Evolutionary conservation across 1,140 invertebrate genomes (phyloP).

Genomic region (Euura lappo): DNA sequence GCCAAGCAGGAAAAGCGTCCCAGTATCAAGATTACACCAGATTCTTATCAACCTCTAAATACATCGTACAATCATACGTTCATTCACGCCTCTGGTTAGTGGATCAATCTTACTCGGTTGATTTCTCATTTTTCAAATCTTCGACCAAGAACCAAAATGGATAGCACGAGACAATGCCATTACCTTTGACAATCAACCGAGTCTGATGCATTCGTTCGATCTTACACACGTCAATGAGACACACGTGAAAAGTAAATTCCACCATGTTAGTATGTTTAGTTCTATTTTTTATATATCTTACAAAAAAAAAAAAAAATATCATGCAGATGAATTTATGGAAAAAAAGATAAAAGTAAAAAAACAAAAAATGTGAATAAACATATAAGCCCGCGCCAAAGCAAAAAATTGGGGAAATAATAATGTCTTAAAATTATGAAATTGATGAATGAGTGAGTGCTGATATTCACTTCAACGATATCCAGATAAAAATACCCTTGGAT

Average conservation of each 20-base stretch:
- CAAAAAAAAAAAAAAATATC: too few relatives aligned
- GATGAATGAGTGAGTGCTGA: too few relatives aligned
- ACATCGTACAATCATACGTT: neutral
- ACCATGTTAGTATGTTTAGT: neutral
- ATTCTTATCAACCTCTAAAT: neutral
- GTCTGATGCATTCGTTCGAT: neutral
- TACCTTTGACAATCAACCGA: too few relatives aligned
- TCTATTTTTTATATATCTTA: too few relatives aligned
- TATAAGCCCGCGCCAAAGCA: constrained; percentile 44
- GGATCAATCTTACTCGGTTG: too few relatives aligned
- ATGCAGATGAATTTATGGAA: too few relatives aligned
- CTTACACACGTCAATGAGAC: neutral
- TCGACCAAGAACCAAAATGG: too few relatives aligned
- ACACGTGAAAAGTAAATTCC: constrained; percentile 1
- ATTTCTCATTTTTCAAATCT: too few relatives aligned
- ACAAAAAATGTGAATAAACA: constrained; percentile 31
- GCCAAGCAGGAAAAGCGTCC: constrained; percentile 62
- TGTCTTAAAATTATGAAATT: neutral
- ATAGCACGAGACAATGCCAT: too few relatives aligned
- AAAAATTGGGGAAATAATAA: constrained; percentile 28
- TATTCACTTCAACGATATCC: too few relatives aligned
- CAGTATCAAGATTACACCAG: constrained; percentile 30
- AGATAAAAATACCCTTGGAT: too few relatives aligned
- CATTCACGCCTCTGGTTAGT: neutral
- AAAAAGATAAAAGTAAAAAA: too few relatives aligned